Base-by-base conservation (phyloP, 2,113 vertebrate species). In the Passerina amoena region DNA sequence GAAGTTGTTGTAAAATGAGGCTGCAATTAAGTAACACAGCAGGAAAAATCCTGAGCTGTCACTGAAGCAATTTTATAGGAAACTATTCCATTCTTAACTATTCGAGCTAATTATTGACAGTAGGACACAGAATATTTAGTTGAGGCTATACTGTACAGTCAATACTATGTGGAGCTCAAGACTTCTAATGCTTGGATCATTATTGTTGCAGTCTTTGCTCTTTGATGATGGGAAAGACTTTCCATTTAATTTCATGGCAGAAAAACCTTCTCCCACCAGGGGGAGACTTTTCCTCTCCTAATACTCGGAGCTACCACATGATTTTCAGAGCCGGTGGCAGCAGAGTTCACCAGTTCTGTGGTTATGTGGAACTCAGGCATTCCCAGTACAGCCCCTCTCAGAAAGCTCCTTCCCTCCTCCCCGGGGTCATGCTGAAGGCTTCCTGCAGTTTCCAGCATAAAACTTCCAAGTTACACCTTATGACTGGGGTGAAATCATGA, bases 281-380 rank as follows among this genome's bases (percentile, higher is more conserved):
- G 92, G 94, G 95, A 96, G 96, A 88, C 88, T 75, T 80, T 68
- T 86, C 30, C 63, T 82, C 84, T 95, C 70, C 73, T 78, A 94
- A 91, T 31, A 38, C 56, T 53, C 20, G 5, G 6, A 66, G 33
- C 4, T 42, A 5, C 40, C 18, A 1, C 51, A 17, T 1, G 53
- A 53, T 40, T 90, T 78, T 64, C 72, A 42, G 56, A 44, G 71
- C 12, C 22, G 12, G 30, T 2, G 38, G 42, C 77, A 59, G 50
- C 6, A 48, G 27, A 68, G 56, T 8, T 93, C 45, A 5, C 30
- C 8, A 27, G 33, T 73, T 81, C 80, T 44, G 15, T 31, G 35
- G 11, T 69, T 47, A 12, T 6, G 3, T 14, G 78, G 30, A 70
- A 56, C 28, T 70, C 2, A 0, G 23, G 33, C 82, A 91, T 59